Base-by-base conservation (phyloP, 64 coral and sea anemone genomes). In the Astreopora myriophthalma region DNA sequence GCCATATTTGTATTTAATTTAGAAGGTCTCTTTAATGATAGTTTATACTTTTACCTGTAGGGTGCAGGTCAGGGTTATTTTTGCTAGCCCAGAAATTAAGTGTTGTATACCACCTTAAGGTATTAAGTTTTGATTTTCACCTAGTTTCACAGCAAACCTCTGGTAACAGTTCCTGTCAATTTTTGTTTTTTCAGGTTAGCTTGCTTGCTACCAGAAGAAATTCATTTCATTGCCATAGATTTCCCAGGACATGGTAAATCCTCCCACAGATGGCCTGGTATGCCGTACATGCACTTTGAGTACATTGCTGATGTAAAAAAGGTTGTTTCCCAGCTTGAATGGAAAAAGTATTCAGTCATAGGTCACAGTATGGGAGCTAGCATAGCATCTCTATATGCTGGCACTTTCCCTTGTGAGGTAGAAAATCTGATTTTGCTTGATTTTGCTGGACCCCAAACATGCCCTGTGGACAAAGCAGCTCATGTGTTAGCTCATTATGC, bases 221-320 rank as follows among this genome's bases (percentile, higher is more conserved):
- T 92, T 13, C 68, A 81, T 63, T 89, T 98, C 73, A 89, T 98
- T 22, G 92, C 76, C 19, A 77, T 98, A 63, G 96, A 98, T 55
- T 87, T 98, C 1, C 92, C 96, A 34, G 96, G 96, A 28, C 96
- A 98, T 39, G 96, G 96, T 0, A 88, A 68, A 52, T 98, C 96
- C 19, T 98, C 92, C 5, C 92, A 89, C 35, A 80, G 91, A 69
- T 85, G 88, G 3, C 48, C 71, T 11, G 96, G 96, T 29, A 90
- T 92, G 36, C 49, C 80, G 12, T 86, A 92, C 19, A 84, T 11
- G 10, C 69, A 68, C 17, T 91, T 92, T 37, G 96, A 98, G 22
- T 94, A 89, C 83, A 76, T 98, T 8, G 77, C 94, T 19, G 96
- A 98, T 77, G 81, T 98, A 12, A 98, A 94, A 52, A 76, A 90